Conservation (phyloP, 2,113 vertebrate species). For the Grus americana region DNA sequence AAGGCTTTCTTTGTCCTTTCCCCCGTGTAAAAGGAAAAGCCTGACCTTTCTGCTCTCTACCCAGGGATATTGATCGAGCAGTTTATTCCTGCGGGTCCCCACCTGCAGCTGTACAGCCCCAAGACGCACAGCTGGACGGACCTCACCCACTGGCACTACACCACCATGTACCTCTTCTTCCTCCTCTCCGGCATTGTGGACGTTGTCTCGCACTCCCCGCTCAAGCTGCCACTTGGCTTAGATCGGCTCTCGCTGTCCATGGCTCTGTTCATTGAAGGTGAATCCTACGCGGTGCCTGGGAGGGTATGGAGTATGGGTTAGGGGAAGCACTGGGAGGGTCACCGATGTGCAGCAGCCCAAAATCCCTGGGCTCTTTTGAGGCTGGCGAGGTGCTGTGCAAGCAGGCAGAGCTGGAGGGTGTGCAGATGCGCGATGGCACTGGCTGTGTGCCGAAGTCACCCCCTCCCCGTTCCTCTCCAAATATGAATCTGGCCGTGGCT, state of each 20-base stretch:
- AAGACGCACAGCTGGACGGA: conserved; percentile 77
- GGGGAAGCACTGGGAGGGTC: background rate
- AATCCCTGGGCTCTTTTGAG: too few relatives aligned
- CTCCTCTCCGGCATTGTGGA: conserved; percentile 81
- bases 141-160: conserved; percentile 91
- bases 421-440: fast-evolving
- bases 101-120: conserved; percentile 77
- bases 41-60: background rate
- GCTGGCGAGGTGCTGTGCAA: too few relatives aligned
- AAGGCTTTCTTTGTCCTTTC: background rate
- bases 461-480: background rate
- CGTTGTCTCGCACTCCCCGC: conserved; percentile 56
- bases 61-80: conserved; percentile 92
- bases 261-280: conserved; percentile 66
- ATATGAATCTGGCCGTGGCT: fast-evolving
- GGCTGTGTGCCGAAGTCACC: background rate
- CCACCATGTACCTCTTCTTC: conserved; percentile 94
- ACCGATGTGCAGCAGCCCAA: background rate
- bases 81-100: conserved; percentile 87
- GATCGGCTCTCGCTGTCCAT: conserved; percentile 80
- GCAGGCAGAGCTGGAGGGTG: background rate
- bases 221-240: conserved; percentile 74
- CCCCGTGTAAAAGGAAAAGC: background rate
- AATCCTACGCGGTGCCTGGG: fast-evolving
- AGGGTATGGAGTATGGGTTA: fast-evolving